Percentiles rank a stretch among this genome's conserved stretches.
Evolutionary conservation across 1,140 invertebrate species (phyloP).

Genomic region (Lordiphosa mommai): DNA sequence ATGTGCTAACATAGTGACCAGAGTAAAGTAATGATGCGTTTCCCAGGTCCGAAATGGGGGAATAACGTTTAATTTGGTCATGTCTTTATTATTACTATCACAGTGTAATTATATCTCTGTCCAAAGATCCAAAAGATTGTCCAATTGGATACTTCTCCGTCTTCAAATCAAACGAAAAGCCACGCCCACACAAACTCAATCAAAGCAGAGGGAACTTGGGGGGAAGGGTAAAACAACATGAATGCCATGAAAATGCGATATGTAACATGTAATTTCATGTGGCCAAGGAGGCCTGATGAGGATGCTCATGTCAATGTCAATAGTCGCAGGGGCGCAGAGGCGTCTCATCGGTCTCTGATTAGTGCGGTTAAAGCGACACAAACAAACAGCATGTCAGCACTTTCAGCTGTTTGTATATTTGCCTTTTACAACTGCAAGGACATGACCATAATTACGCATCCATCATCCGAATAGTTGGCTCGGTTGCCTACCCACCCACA

Average conservation of each 20-base stretch:
- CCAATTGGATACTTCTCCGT: too few relatives aligned
- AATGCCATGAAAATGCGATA: conserved; percentile 39
- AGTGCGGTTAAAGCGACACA: conserved; percentile 41
- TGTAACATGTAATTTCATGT: conserved; percentile 45
- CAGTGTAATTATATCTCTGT: too few relatives aligned
- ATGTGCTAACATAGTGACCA: too few relatives aligned
- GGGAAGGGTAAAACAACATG: conserved; percentile 13
- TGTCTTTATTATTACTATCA: too few relatives aligned
- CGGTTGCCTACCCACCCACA: conserved; percentile 2
- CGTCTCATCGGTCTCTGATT: conserved; percentile 23
- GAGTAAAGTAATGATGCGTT: too few relatives aligned
- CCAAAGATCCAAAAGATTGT: neutral
- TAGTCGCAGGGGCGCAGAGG: conserved; percentile 2
- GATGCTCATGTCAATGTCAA: conserved; percentile 36
- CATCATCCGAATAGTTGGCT: conserved; percentile 39
- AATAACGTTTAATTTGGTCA: too few relatives aligned
- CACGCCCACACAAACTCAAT: too few relatives aligned
- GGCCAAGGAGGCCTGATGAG: conserved; percentile 22
- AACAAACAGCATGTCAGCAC: conserved; percentile 47
- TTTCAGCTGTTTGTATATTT: conserved; percentile 15
- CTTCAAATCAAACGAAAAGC: too few relatives aligned
- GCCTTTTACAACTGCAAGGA: conserved; percentile 13
- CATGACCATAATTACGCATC: conserved; percentile 30
- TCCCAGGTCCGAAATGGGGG: too few relatives aligned
- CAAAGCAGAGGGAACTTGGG: too few relatives aligned